Base-by-base conservation (phyloP, 2,797 vertebrate genomes). In the Dendrocincla tyrannina region DNA sequence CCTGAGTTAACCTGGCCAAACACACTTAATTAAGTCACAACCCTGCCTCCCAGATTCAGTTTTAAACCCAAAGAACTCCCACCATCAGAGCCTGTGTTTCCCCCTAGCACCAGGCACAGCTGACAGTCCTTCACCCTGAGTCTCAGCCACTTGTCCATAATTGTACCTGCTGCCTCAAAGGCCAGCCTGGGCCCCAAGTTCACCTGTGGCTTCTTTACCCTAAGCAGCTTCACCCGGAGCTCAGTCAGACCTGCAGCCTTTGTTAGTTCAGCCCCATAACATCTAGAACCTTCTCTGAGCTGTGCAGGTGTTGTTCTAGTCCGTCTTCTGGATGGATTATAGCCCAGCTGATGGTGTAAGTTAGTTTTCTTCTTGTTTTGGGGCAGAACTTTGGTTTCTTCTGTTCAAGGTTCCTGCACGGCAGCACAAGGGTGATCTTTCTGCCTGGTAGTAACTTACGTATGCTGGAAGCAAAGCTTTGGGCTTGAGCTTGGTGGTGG, bases 281-380 rank as follows among this genome's bases (percentile, higher is more conserved):
- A 23, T 1, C 5, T 7, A 20, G 58, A 50, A 16, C 15, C 1
- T 66, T 66, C 9, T 17, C 11, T 53, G 41, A 55, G 64, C 30
- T 47, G 33, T 4, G 24, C 1, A 9, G 12, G 2, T 2, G 2
- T 2, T 74, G 33, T 16, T 64, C 12, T 3, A 50, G 17, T 7
- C 1, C 6, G 16, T 50, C 25, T 79, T 16, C 19, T 55, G 25
- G 10, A n/a, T 13, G 8, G 58, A 22, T 35, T 11, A 20, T 10
- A 63, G 33, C 17, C 7, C 22, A 53, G 20, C 8, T 7, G 23
- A 10, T 20, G 12, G 4, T 41, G 23, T 64, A 50, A 69, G 19
- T 60, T 5, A 7, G 28, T 89, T 74, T n/a, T 77, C 15, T 49
- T 69, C 66, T 66, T 62, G 24, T 50, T 86, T 28, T 50, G n/a